Conservation (phyloP, 2,113 vertebrate species). For the Condylura cristata region DNA sequence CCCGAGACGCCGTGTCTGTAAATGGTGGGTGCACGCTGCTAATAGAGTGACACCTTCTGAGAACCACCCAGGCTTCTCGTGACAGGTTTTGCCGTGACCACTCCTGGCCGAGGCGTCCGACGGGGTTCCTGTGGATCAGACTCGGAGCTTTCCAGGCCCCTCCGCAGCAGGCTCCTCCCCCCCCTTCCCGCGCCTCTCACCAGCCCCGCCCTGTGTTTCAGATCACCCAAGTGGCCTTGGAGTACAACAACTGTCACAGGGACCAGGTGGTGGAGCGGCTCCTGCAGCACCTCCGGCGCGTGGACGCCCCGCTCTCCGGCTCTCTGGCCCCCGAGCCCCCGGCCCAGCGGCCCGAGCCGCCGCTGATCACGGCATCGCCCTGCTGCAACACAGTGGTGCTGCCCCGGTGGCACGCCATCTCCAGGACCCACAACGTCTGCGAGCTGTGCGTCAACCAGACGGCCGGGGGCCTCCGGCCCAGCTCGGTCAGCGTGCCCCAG, state of each 20-base stretch:
- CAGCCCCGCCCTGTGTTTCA: constrained; percentile 72
- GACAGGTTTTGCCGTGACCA: neutral
- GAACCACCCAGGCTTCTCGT: neutral
- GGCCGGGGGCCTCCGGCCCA: constrained; percentile 69
- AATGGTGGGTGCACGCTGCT: neutral
- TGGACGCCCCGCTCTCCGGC: constrained; percentile 59
- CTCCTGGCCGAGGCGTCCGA: neutral
- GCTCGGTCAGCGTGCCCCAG: constrained; percentile 78
- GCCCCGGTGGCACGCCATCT: constrained; percentile 84
- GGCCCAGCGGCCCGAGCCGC: neutral
- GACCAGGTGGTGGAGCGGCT: constrained; percentile 77
- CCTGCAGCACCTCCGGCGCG: constrained; percentile 69
- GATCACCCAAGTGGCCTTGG: constrained; percentile 93
- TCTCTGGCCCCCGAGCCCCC: constrained; percentile 62
- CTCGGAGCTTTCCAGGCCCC: neutral
- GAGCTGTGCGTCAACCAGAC: constrained; percentile 92
- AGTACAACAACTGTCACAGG: constrained; percentile 92
- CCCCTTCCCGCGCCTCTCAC: neutral
- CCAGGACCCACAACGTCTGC: constrained; percentile 88
- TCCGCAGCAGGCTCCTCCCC: neutral
- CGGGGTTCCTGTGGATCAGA: neutral
- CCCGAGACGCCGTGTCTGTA: neutral
- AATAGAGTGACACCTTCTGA: neutral
- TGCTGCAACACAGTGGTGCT: constrained; percentile 93
- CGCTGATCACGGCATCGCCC: constrained; percentile 58